phyloP scores from a whole-genome alignment of 2,888 invertebrate genomes.

The Zeuzera pyrina region DNA sequence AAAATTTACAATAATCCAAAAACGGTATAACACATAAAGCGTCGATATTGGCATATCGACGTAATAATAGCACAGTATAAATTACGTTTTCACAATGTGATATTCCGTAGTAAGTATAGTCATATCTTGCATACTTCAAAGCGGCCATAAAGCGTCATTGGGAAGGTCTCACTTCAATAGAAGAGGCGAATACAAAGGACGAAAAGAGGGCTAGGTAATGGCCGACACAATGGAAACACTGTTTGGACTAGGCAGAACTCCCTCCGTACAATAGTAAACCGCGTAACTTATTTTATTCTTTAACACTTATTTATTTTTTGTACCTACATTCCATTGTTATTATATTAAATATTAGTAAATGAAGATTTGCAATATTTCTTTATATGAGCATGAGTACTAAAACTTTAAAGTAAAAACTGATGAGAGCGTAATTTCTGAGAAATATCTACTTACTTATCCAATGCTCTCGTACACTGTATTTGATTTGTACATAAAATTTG shows the following conservation, averaged over 20 bases:
- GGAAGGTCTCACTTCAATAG: slow-evolving; percentile 68
- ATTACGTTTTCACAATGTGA: neutral
- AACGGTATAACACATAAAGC: no score
- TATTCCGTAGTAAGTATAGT: neutral
- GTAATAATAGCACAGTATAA: neutral
- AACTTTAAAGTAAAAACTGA: no score
- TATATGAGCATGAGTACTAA: no score
- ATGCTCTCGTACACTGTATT: no score
- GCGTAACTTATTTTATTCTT: slow-evolving; percentile 64
- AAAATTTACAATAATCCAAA: no score
- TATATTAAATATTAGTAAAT: no score
- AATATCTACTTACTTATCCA: no score
- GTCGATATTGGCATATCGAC: no score
- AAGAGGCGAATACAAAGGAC: slow-evolving; percentile 64
- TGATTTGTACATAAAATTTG: no score
- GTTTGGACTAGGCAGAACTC: slow-evolving; percentile 61
- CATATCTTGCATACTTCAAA: slow-evolving; percentile 62
- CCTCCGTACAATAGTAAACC: slow-evolving; percentile 54
- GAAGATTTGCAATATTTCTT: no score
- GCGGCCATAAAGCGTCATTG: slow-evolving; percentile 63
- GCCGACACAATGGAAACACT: slow-evolving; percentile 67
- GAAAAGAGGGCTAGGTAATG: slow-evolving; percentile 70
- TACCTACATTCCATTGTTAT: no score
- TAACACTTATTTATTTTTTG: slow-evolving; percentile 57
- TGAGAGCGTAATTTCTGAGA: no score